Percentiles rank a stretch among this genome's conserved stretches.
Evolutionary conservation across 2,797 vertebrate genomes (phyloP).

Genomic region (Oophaga sylvatica): DNA sequence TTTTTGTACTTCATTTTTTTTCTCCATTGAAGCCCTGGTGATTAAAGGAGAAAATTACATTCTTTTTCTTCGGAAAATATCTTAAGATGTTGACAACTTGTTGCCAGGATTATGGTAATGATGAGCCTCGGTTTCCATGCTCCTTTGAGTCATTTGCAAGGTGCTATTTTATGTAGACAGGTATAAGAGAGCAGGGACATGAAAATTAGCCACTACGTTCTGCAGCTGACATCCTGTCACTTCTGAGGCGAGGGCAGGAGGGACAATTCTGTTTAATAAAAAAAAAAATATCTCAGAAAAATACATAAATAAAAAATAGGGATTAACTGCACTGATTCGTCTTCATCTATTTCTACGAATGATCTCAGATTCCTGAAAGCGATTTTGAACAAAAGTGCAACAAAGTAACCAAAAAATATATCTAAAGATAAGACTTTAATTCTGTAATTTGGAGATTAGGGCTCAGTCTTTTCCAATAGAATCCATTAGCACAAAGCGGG

Average conservation of each 20-base stretch:
- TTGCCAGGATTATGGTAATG: not conserved
- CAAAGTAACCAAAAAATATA: not conserved
- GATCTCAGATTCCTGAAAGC: not conserved
- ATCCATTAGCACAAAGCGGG: constrained; percentile 9
- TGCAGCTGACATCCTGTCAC: not conserved
- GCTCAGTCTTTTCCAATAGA: constrained; percentile 5
- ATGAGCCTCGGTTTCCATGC: not conserved
- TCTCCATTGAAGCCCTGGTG: not conserved
- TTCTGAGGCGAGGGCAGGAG: not conserved
- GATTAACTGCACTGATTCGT: not conserved
- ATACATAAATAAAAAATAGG: not conserved
- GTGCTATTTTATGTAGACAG: constrained; percentile 24
- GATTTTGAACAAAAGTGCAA: not conserved
- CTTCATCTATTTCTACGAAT: not conserved
- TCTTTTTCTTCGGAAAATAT: not conserved
- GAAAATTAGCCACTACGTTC: constrained; percentile 28
- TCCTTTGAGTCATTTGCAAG: constrained; percentile 9
- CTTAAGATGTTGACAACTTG: constrained; percentile 29
- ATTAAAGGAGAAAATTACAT: constrained; percentile 17
- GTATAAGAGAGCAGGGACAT: constrained; percentile 17
- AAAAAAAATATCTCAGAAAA: too few species aligned
- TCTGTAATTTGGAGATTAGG: not conserved
- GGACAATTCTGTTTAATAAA: not conserved
- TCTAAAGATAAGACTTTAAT: not conserved
- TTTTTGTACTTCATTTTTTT: not conserved